Conservation (phyloP, 2,113 vertebrate species). For the Cariama cristata region DNA sequence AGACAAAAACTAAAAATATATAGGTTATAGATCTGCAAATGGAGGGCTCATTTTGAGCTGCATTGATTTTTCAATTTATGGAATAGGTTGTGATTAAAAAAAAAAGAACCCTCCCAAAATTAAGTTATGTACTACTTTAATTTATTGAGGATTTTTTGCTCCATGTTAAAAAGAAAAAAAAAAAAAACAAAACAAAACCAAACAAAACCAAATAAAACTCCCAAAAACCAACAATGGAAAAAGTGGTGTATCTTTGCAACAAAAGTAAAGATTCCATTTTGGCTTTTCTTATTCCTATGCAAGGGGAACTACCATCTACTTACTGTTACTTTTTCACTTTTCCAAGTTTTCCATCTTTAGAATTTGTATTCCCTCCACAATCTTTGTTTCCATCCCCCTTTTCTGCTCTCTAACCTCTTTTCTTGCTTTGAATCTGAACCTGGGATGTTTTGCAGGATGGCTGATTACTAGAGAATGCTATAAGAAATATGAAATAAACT, state of each 20-base stretch:
- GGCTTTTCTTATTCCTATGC: not conserved
- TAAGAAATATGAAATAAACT: not conserved
- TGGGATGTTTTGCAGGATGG: not conserved
- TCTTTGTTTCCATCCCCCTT: not conserved
- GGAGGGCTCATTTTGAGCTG: not conserved
- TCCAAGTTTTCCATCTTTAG: not conserved
- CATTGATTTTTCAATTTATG: not conserved
- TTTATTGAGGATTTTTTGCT: not conserved
- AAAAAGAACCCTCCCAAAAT: not conserved
- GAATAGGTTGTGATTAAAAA: not conserved
- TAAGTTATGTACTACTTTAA: not conserved
- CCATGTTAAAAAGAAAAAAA: not conserved
- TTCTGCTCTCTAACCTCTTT: not conserved
- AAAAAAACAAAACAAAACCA: too few species aligned
- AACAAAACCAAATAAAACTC: not conserved
- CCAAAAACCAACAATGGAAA: not conserved
- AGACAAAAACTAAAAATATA: not conserved
- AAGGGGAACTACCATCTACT: not conserved
- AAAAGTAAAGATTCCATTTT: not conserved
- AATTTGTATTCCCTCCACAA: not conserved
- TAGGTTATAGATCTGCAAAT: not conserved
- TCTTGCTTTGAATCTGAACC: not conserved
- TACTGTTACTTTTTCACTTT: not conserved
- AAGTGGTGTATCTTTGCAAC: not conserved
- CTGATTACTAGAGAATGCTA: not conserved